Evolutionary conservation across 2,797 vertebrate genomes (phyloP).

Genomic region (Leptoclinus maculatus): DNA sequence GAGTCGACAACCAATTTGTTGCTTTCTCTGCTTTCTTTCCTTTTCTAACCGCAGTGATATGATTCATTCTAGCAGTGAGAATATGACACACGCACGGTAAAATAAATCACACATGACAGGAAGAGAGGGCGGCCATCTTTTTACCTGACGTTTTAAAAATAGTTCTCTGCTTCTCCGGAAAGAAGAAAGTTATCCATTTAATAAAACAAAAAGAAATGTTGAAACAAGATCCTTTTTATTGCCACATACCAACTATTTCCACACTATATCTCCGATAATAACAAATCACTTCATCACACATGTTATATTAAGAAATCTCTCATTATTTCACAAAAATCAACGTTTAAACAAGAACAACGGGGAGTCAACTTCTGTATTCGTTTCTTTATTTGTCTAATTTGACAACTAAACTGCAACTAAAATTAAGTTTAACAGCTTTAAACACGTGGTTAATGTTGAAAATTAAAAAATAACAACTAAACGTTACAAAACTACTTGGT

Average conservation of each 20-base stretch:
- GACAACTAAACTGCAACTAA: too few species aligned
- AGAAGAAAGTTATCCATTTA: neutral
- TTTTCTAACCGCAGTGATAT: neutral
- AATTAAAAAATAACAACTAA: too few species aligned
- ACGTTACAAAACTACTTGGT: too few species aligned
- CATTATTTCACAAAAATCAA: neutral
- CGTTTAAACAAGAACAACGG: neutral
- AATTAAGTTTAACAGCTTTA: too few species aligned
- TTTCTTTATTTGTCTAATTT: neutral
- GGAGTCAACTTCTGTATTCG: neutral
- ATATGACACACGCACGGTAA: neutral
- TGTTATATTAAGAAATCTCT: neutral
- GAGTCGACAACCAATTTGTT: neutral
- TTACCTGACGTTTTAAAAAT: neutral
- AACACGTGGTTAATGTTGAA: too few species aligned
- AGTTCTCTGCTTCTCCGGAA: neutral
- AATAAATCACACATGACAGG: neutral
- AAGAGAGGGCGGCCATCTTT: neutral
- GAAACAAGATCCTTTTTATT: neutral
- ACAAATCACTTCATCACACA: neutral
- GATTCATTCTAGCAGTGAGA: neutral
- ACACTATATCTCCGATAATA: neutral
- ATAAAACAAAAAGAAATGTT: neutral
- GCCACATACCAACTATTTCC: neutral
- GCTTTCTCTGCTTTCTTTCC: neutral